A percentile compares a stretch with the other conserved stretches of the same genome.
Conservation (phyloP, 2,797 vertebrate species). For the Pelobates cultripes region DNA sequence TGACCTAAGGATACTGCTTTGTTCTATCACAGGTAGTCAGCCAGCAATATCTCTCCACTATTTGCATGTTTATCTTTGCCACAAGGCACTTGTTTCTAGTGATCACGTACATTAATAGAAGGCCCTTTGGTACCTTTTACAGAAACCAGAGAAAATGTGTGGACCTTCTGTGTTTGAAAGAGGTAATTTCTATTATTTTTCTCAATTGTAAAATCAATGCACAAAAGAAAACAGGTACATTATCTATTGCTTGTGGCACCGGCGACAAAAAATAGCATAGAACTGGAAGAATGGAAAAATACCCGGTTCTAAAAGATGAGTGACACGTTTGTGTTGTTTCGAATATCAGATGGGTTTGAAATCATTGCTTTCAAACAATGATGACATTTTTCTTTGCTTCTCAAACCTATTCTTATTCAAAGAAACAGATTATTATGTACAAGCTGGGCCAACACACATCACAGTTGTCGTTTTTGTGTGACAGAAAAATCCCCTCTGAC, state of each 20-base stretch:
- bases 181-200: background rate
- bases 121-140: no score
- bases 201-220: background rate
- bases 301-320: background rate
- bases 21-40: no score
- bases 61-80: no score
- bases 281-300: conserved; percentile 3
- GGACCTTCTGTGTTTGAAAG: background rate
- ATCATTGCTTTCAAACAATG: conserved; percentile 6
- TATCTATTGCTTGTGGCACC: background rate
- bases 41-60: no score
- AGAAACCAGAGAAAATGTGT: no score
- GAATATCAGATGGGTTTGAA: conserved; percentile 1
- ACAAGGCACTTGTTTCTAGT: no score
- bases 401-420: conserved; percentile 1
- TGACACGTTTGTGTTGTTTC: background rate
- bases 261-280: conserved; percentile 1
- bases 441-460: conserved; percentile 18
- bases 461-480: conserved; percentile 28
- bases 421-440: conserved; percentile 43
- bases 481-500: conserved; percentile 21
- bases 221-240: background rate
- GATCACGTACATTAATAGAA: no score
- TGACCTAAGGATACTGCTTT: no score
- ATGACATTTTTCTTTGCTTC: conserved; percentile 8